Evolutionary conservation across 1,140 invertebrate species (phyloP).

Genomic region (Drusus annulatus): DNA sequence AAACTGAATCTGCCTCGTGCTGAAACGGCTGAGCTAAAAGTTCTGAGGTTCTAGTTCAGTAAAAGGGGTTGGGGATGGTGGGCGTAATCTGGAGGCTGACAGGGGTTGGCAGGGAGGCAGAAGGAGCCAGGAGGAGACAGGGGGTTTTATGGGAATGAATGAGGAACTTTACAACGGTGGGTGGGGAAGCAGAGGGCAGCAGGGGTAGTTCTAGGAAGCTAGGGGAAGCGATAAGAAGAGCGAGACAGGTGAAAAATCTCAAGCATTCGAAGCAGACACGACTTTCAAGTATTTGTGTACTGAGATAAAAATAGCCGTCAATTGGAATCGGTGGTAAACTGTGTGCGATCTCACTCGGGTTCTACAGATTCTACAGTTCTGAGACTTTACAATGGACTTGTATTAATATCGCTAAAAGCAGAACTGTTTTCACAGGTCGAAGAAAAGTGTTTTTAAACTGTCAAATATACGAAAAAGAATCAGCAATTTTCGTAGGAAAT

Average conservation of each 20-base stretch:
- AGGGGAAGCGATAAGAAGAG: slow-evolving; percentile 1
- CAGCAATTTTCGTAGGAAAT: too few species aligned
- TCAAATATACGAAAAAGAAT: too few species aligned
- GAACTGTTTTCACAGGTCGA: too few species aligned
- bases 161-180: slow-evolving; percentile 7
- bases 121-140: neutral
- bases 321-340: neutral
- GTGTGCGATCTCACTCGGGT: too few species aligned
- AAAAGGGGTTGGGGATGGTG: too few species aligned
- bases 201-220: neutral
- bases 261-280: neutral
- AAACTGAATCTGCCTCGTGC: too few species aligned
- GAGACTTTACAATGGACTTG: too few species aligned
- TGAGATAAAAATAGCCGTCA: slow-evolving; percentile 9
- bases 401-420: too few species aligned
- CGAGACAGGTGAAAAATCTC: slow-evolving; percentile 33
- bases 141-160: slow-evolving; percentile 38
- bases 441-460: too few species aligned
- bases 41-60: too few species aligned
- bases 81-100: neutral
- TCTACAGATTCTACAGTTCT: too few species aligned
- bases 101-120: neutral
- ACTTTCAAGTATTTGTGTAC: neutral
- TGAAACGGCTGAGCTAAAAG: too few species aligned
- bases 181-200: neutral